Evolutionary conservation across 2,888 invertebrate genomes (phyloP).

Genomic region (Chaitophorus viminalis): DNA sequence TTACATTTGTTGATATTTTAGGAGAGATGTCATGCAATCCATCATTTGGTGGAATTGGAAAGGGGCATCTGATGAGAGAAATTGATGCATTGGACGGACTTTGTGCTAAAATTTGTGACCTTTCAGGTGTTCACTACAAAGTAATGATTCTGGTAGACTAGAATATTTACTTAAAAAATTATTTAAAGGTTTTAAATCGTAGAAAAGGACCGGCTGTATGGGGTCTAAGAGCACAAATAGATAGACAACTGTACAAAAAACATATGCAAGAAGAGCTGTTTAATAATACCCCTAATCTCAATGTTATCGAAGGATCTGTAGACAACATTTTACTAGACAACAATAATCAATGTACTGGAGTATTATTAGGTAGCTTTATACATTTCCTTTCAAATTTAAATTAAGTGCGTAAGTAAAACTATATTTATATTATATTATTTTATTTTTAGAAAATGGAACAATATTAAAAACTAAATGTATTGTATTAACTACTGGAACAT

Average conservation of each 20-base stretch:
- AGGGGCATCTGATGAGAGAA: slow-evolving; percentile 88
- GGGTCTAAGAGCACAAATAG: slow-evolving; percentile 90
- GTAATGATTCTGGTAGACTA: slow-evolving; percentile 66
- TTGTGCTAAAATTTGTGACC: slow-evolving; percentile 82
- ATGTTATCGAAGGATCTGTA: slow-evolving; percentile 78
- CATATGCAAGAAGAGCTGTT: slow-evolving; percentile 79
- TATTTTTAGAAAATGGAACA: slow-evolving; percentile 71
- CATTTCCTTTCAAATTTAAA: not conserved
- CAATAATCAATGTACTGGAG: slow-evolving; percentile 69
- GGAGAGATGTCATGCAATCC: slow-evolving; percentile 96
- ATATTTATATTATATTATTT: not conserved
- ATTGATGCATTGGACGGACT: slow-evolving; percentile 89
- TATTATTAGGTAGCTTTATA: slow-evolving; percentile 69
- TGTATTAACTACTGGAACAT: slow-evolving; percentile 88
- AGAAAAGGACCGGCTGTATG: slow-evolving; percentile 87
- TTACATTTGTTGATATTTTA: slow-evolving; percentile 66
- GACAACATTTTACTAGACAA: slow-evolving; percentile 78
- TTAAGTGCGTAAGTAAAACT: not conserved
- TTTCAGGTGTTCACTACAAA: slow-evolving; percentile 83
- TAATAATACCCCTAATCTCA: slow-evolving; percentile 73
- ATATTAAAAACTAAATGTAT: slow-evolving; percentile 74
- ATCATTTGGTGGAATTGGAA: slow-evolving; percentile 91
- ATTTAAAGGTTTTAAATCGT: slow-evolving; percentile 61
- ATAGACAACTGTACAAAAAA: slow-evolving; percentile 80
- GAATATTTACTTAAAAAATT: slow-evolving; percentile 38